Base-by-base conservation (phyloP, 2,888 invertebrate genomes). In the Apamea epomidion region DNA sequence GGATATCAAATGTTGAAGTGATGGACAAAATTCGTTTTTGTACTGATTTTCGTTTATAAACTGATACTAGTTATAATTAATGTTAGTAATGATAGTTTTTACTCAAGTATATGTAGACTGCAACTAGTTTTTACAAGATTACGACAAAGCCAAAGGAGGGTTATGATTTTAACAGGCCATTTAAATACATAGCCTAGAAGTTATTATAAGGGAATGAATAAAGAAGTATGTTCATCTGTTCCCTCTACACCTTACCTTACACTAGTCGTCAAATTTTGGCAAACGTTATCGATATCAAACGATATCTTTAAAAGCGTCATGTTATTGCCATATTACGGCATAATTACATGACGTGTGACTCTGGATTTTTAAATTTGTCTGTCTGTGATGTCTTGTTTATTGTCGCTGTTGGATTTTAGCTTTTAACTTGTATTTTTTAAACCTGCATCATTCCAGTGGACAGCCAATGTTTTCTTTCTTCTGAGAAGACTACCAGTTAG, bases 1-100 rank as follows among this genome's bases (percentile, higher is more conserved):
- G 21, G 42, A 21, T 62, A 69, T 62, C 60, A 74, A 76, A 64
- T 86, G 69, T 80, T 74, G 54, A 79, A 32, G 3, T 79, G 54
- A 64, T 69, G 25, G 32, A 25, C 0, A 2, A 21, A 64, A 72
- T 78, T 73, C n/a, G 12, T 72, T 81, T 71, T 74, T 72, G 37
- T 16, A 64, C 10, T 37, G 58, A 64, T 72, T 77, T 69, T 65
- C 16, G 21, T 74, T 58, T 32, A n/a, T 58, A 3, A 37, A 21
- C 12, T 68, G 42, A 32, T 70, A 29, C n/a, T 29, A n/a, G n/a
- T n/a, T n/a, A 1, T 69, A 32, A 78, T 60, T 68, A 67, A 25
- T 42, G 48, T 37, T 2, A 78, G 14, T 32, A 12, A 29, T 45
- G 37, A 45, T 21, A 12, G 42, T 5, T 4, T 37, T 64, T 14